A percentile compares a stretch with the other conserved stretches of the same genome.
phyloP scores from a whole-genome alignment of 2,113 vertebrate species.

The Cervus canadensis region DNA sequence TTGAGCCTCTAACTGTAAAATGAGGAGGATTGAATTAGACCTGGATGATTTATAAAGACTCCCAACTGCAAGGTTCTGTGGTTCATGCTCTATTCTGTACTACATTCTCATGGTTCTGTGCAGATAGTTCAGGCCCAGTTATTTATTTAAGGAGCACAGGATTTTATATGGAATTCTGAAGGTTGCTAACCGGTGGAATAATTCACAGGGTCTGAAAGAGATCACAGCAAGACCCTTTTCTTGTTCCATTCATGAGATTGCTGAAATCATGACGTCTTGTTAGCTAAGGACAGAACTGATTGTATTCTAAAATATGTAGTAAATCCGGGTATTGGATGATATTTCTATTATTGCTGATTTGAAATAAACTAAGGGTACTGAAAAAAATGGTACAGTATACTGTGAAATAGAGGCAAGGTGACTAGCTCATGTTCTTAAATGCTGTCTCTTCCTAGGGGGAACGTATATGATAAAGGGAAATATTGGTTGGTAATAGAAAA shows the following conservation, averaged over 20 bases:
- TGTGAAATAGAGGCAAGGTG: not conserved
- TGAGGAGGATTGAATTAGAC: not conserved
- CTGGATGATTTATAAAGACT: not conserved
- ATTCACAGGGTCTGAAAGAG: conserved; percentile 3
- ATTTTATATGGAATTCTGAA: conserved; percentile 7
- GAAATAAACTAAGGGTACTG: conserved; percentile 10
- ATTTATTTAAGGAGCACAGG: not conserved
- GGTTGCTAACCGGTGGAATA: not conserved
- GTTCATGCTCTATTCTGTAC: not conserved
- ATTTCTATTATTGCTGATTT: conserved; percentile 14
- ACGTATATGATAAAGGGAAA: not conserved
- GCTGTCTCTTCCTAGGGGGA: not conserved
- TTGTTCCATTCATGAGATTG: not conserved
- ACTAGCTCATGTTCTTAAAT: conserved; percentile 13
- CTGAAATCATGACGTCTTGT: not conserved
- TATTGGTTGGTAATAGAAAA: conserved; percentile 16
- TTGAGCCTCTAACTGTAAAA: not conserved
- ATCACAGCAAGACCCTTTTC: not conserved
- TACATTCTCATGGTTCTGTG: not conserved
- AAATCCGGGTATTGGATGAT: conserved; percentile 16
- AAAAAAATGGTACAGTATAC: conserved; percentile 6
- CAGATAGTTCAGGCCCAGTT: not conserved
- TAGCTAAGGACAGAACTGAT: not conserved
- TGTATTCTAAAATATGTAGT: conserved; percentile 44
- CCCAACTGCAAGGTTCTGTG: not conserved